These are phyloP conservation scores for Mirounga angustirostris DNA, from an alignment of 2,113 vertebrate species.

Conservation along the genomic window DNA sequence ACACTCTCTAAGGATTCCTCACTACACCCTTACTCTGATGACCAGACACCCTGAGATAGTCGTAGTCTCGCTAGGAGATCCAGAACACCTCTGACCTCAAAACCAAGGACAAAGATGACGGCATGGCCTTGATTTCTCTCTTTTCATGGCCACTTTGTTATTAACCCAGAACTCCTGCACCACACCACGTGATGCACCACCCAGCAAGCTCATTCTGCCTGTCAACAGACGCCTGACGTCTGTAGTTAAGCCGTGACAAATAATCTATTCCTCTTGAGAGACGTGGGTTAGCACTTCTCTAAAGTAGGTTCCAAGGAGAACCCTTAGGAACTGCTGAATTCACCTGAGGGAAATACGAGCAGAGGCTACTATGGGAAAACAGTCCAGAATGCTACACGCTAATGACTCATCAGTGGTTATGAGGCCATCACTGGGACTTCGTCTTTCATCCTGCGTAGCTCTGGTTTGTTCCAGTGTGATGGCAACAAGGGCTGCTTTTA, in stretches of 20 bases:
- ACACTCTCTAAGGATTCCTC: neutral
- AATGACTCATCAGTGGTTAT: fast-evolving
- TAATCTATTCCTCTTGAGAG: neutral
- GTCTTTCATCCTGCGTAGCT: neutral
- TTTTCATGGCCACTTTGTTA: neutral
- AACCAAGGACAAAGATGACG: neutral
- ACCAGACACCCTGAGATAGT: neutral
- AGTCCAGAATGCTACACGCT: neutral
- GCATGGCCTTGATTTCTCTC: neutral
- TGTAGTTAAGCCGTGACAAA: neutral
- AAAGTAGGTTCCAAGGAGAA: neutral
- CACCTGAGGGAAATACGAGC: neutral
- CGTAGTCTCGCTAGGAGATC: fast-evolving
- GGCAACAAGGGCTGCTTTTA: neutral
- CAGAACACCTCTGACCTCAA: neutral
- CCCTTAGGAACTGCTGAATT: neutral
- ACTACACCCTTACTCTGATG: neutral
- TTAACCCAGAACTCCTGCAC: neutral
- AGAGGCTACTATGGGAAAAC: neutral
- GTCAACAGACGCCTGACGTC: neutral
- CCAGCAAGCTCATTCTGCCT: neutral
- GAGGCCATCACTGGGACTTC: neutral
- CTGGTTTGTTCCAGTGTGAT: neutral
- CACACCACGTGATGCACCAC: fast-evolving
- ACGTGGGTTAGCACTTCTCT: neutral